Base-by-base conservation (phyloP, 2,888 invertebrate genomes). In the Alentia gelatinosa region DNA sequence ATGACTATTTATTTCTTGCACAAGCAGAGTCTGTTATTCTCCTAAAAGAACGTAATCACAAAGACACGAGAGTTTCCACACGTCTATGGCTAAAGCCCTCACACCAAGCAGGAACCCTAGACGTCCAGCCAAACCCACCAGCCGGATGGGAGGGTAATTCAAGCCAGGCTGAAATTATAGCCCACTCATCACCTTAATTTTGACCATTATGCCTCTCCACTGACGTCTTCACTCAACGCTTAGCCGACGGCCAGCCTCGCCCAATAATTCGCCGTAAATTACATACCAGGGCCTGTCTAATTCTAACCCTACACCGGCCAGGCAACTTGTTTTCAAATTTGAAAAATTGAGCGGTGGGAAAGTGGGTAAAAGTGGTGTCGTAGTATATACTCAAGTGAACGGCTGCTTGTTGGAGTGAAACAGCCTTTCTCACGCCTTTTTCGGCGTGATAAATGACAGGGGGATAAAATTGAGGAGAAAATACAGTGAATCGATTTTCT, bases 131-230 rank as follows among this genome's bases (percentile, higher is more conserved):
- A n/a, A 79, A 79, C 79, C 79, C 37, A 39, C 79, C 39, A 39
- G 63, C 79, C 79, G 79, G 79, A 35, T 39, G 39, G 39, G 86
- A 47, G 47, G 30, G 86, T 33, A 86, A 86, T 86, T 50, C 50
- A 86, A 86, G 86, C 42, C 26, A 30, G 19, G 86, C 4, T 47
- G 50, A 86, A 86, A 86, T 86, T 86, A 86, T 50, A 86, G 15
- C 86, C 86, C 47, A 86, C 79, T 86, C 86, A 86, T 86, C 86
- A 47, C 86, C 47, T 86, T 86, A 86, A 86, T 86, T 86, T 35
- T 33, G 33, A 50, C 86, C 86, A 86, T 86, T 86, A 86, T 86
- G 47, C 47, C 47, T 50, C 86, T 79, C 86, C 50, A 42, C 86
- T 86, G 86, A 86, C 86, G 86, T 86, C 86, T 86, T 86, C 86